Percentiles rank a stretch among this genome's conserved stretches.
These are phyloP conservation scores for Caenorhabditis sinica DNA, from an alignment of 2,888 invertebrate species.

Conservation along the genomic window DNA sequence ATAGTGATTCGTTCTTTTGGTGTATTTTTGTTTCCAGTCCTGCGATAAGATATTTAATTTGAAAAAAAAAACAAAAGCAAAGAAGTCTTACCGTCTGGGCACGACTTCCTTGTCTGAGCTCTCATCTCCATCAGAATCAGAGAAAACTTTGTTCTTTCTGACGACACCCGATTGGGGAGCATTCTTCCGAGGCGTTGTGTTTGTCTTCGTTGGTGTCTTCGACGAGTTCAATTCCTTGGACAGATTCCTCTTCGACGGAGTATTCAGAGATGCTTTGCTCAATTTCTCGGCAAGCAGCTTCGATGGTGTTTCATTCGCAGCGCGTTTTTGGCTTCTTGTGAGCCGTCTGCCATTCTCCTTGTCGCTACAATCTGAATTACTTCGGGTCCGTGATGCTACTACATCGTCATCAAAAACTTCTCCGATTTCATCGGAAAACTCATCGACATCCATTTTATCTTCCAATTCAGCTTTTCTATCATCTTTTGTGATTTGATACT, in stretches of 20 bases:
- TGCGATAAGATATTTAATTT: too few species aligned
- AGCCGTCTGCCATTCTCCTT: constrained; percentile 26
- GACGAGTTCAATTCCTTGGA: background rate
- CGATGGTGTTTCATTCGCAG: constrained; percentile 38
- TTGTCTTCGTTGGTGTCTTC: background rate
- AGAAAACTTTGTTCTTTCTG: constrained; percentile 1
- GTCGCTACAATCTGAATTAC: constrained; percentile 12
- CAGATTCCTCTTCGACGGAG: constrained; percentile 19
- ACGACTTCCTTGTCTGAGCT: constrained; percentile 8
- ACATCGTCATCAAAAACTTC: constrained; percentile 14
- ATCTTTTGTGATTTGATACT: background rate
- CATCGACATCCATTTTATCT: constrained; percentile 15
- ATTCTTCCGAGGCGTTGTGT: constrained; percentile 29
- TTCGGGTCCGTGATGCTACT: background rate
- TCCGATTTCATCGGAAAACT: constrained; percentile 43
- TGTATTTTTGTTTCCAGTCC: background rate
- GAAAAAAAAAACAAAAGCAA: background rate
- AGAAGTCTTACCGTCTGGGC: background rate
- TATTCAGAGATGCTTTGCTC: constrained; percentile 2
- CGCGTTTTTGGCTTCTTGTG: constrained; percentile 25
- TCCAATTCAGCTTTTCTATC: constrained; percentile 2
- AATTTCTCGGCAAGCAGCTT: constrained; percentile 34
- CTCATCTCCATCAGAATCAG: background rate
- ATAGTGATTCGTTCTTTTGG: constrained; percentile 8
- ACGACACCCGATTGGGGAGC: background rate